Evolutionary conservation across 2,888 invertebrate genomes (phyloP).

Genomic region (Campoplex capitator): DNA sequence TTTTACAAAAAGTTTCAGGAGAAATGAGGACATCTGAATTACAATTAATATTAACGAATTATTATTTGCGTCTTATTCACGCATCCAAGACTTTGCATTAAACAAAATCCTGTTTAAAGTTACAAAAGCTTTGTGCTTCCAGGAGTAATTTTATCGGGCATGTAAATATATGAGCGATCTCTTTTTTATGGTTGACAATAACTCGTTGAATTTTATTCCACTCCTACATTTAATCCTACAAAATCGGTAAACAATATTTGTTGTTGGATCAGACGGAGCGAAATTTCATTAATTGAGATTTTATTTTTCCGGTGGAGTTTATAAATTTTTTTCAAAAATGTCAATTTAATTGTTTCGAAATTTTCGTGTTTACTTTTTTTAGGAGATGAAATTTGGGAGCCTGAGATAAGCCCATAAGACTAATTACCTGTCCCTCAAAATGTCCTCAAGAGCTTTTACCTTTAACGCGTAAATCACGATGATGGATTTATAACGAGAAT

Average conservation of each 20-base stretch:
- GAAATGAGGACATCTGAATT: conserved; percentile 30
- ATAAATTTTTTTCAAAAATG: neutral
- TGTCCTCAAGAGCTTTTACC: neutral
- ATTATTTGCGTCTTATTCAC: too few species aligned
- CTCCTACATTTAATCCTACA: neutral
- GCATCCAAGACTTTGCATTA: too few species aligned
- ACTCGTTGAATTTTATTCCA: too few species aligned
- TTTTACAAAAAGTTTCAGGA: conserved; percentile 56
- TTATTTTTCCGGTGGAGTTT: neutral
- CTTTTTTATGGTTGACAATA: too few species aligned
- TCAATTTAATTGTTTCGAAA: neutral
- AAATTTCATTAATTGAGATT: neutral
- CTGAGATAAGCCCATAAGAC: conserved; percentile 15
- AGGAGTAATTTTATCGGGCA: too few species aligned
- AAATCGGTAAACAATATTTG: neutral
- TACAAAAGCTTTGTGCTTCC: too few species aligned
- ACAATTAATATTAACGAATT: conserved; percentile 37
- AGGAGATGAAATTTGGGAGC: neutral
- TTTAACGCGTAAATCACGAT: conserved; percentile 6
- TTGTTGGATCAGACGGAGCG: neutral
- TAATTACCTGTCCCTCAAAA: conserved; percentile 52
- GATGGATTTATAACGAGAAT: conserved; percentile 48
- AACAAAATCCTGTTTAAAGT: too few species aligned
- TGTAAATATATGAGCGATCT: too few species aligned
- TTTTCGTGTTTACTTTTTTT: neutral